These are phyloP conservation scores for Acromyrmex heyeri DNA, from an alignment of 1,140 invertebrate species.

Conservation along the genomic window DNA sequence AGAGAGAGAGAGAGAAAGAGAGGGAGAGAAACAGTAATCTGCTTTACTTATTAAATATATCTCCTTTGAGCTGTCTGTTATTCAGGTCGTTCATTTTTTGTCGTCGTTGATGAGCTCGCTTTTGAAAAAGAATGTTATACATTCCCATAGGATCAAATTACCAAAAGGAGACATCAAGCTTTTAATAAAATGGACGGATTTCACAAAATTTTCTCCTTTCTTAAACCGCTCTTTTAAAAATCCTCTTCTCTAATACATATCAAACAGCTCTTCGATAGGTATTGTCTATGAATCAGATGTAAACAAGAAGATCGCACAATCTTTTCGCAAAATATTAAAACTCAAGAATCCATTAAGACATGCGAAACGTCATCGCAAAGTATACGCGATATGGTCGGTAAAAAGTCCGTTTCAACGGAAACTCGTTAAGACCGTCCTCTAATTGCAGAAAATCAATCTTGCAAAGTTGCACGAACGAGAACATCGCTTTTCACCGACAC, in stretches of 20 bases:
- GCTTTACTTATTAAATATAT: constrained; percentile 49
- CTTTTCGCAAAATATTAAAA: constrained; percentile 32
- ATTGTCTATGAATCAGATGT: neutral
- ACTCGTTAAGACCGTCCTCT: constrained; percentile 57
- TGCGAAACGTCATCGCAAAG: constrained; percentile 14
- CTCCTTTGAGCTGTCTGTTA: constrained; percentile 44
- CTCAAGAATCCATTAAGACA: constrained; percentile 43
- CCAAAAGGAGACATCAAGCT: constrained; percentile 45
- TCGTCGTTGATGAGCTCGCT: constrained; percentile 42
- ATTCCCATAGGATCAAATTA: constrained; percentile 21
- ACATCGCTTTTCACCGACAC: constrained; percentile 57
- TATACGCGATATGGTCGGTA: constrained; percentile 12
- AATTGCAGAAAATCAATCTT: constrained; percentile 65
- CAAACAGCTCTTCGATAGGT: neutral
- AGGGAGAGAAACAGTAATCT: neutral
- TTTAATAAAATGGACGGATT: constrained; percentile 46
- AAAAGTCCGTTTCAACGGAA: constrained; percentile 51
- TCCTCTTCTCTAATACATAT: neutral
- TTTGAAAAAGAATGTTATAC: constrained; percentile 33
- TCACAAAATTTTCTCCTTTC: constrained; percentile 7
- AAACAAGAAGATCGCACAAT: constrained; percentile 11
- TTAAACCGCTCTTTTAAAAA: neutral
- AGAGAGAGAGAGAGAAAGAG: constrained; percentile 3
- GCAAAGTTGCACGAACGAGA: constrained; percentile 51
- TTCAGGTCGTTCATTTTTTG: constrained; percentile 48